phyloP scores from a whole-genome alignment of 2,888 invertebrate genomes.

The Drosophila robusta region DNA sequence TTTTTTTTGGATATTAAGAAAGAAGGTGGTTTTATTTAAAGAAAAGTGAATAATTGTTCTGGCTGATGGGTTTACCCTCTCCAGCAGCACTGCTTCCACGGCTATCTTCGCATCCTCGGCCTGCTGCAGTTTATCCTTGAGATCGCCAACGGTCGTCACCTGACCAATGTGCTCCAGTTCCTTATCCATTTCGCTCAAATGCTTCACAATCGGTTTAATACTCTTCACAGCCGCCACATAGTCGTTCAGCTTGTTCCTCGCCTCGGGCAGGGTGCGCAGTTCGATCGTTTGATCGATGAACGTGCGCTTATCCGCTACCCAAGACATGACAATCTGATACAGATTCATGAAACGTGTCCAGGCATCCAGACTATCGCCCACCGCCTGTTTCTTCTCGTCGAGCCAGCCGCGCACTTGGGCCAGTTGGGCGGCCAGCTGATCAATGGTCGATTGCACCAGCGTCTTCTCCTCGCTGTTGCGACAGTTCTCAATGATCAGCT shows the following conservation, averaged over 20 bases:
- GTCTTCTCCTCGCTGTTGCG: slow-evolving; percentile 91
- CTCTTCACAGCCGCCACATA: slow-evolving; percentile 95
- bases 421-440: slow-evolving; percentile 91
- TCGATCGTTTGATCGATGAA: slow-evolving; percentile 92
- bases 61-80: slow-evolving; percentile 88
- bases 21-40: neutral
- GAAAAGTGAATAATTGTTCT: neutral
- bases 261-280: slow-evolving; percentile 91
- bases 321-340: slow-evolving; percentile 92
- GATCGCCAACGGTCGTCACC: slow-evolving; percentile 93
- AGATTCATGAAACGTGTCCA: slow-evolving; percentile 94
- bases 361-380: slow-evolving; percentile 94
- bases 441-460: slow-evolving; percentile 90
- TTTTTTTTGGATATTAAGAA: no score
- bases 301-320: slow-evolving; percentile 92
- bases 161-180: slow-evolving; percentile 94
- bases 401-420: slow-evolving; percentile 91
- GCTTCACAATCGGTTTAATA: slow-evolving; percentile 94
- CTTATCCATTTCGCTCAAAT: slow-evolving; percentile 95
- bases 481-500: slow-evolving; percentile 91
- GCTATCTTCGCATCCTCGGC: slow-evolving; percentile 94
- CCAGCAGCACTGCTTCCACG: slow-evolving; percentile 93
- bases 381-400: slow-evolving; percentile 93
- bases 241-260: slow-evolving; percentile 93
- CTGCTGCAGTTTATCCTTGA: slow-evolving; percentile 93